Evolutionary conservation across 2,113 vertebrate species (phyloP).

Genomic region (Paedocypris sp.): DNA sequence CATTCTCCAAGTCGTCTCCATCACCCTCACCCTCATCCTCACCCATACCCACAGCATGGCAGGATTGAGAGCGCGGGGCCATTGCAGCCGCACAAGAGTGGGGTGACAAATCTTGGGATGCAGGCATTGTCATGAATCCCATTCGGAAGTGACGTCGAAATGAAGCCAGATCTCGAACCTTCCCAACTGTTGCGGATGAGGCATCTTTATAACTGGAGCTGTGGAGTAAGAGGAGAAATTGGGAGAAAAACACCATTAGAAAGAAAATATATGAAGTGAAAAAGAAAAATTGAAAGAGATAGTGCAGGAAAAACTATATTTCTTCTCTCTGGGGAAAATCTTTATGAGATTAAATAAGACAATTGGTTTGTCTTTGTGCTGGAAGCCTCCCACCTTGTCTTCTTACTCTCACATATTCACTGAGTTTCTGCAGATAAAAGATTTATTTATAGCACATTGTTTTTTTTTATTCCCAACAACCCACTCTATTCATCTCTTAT

Average conservation of each 20-base stretch:
- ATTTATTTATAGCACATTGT: conserved; percentile 33
- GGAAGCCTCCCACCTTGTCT: background rate
- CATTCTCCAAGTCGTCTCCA: conserved; percentile 60
- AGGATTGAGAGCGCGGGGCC: conserved; percentile 84
- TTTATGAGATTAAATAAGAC: conserved; percentile 10
- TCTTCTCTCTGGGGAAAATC: conserved; percentile 2
- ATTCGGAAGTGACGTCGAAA: conserved; percentile 84
- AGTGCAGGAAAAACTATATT: background rate
- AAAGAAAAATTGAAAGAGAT: background rate
- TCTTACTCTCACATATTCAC: conserved; percentile 1
- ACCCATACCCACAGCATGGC: conserved; percentile 77
- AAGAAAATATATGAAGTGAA: too few relatives aligned
- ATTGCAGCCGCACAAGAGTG: conserved; percentile 79
- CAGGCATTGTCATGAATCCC: conserved; percentile 93
- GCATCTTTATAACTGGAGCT: conserved; percentile 59
- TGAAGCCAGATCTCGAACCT: conserved; percentile 75
- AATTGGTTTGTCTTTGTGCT: conserved; percentile 6
- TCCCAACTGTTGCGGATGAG: conserved; percentile 60
- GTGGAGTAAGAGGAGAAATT: background rate
- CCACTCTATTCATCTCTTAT: background rate
- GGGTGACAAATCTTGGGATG: conserved; percentile 82
- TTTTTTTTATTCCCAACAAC: conserved; percentile 23
- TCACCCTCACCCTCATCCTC: conserved; percentile 76
- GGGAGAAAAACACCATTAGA: background rate
- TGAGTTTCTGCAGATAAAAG: conserved; percentile 9